Evolutionary conservation across 2,113 vertebrate genomes (phyloP), one percentile per base, ranked within the genome.

Genomic region (Prolemur simus): DNA sequence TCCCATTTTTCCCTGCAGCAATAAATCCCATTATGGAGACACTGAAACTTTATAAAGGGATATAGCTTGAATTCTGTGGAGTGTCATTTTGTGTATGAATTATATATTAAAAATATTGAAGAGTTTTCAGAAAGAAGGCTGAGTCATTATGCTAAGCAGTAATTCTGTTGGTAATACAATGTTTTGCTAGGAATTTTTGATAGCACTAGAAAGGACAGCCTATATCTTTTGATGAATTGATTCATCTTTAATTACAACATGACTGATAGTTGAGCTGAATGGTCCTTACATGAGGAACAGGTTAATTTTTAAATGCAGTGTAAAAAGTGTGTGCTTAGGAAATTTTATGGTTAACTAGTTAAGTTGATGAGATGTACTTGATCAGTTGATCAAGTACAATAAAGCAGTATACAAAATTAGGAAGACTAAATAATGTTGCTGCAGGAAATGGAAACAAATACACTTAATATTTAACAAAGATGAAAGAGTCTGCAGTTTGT

Each of bases 1-100:
- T 42, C 68, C 37, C 0, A 45, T n/a, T n/a, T n/a, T 0, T 97
- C 25, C 80, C 71, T 97, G 1, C 60, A 94, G 60, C 85, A 96
- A 92, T 80, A 97, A 92, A 76, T 42, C 83, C 87, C 92, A 87
- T 18, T n/a, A 98, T 98, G 98, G 96, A 98, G 58, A 94, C 45
- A 89, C 97, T 97, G 91, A 14, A 91, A 45, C n/a, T 92, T 93
- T 97, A 93, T 96, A 86, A 97, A 97, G 96, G 98, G 98, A 98
- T 98, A 97, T 96, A 97, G 97, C 98, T 98, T 98, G 92, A 95
- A 93, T 97, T 98, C 96, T 98, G 94, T 84, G 98, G 97, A 98
- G 98, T 96, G 96, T 98, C 98, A 98, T 98, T 98, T 97, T 98
- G 96, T 98, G 97, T 98, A 98, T 92, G 95, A 98, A 90, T 97